phyloP scores from a whole-genome alignment of 1,140 invertebrate species.

The Kradibia gibbosae region DNA sequence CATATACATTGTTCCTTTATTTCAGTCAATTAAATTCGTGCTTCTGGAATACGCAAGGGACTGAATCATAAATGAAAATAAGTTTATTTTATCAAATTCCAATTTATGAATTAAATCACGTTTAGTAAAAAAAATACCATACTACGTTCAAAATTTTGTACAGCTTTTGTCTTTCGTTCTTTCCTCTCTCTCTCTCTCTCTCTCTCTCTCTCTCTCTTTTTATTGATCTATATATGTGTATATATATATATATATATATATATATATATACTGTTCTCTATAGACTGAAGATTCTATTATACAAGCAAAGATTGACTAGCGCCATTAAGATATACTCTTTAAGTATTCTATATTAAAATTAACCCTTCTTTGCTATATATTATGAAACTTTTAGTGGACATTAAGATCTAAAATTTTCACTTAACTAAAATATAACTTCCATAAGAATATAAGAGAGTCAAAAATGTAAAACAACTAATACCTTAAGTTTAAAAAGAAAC shows the following conservation, averaged over 20 bases:
- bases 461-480: no score
- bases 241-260: neutral
- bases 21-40: no score
- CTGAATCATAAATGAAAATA: no score
- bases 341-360: neutral
- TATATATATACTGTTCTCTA: neutral
- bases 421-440: neutral
- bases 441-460: no score
- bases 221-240: neutral
- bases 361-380: neutral
- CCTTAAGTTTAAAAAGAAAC: no score
- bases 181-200: neutral
- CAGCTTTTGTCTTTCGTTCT: neutral
- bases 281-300: neutral
- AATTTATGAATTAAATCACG: no score
- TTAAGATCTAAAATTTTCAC: neutral
- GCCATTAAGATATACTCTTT: neutral
- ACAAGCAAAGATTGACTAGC: neutral
- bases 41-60: no score
- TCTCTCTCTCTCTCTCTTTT: neutral
- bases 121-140: no score
- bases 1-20: no score
- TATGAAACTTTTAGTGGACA: neutral
- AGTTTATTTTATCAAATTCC: no score
- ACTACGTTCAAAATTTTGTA: no score